Percentiles rank a stretch among this genome's conserved stretches.
These are phyloP conservation scores for Caenorhabditis sp. DNA, from an alignment of 2,888 invertebrate species.

Conservation along the genomic window DNA sequence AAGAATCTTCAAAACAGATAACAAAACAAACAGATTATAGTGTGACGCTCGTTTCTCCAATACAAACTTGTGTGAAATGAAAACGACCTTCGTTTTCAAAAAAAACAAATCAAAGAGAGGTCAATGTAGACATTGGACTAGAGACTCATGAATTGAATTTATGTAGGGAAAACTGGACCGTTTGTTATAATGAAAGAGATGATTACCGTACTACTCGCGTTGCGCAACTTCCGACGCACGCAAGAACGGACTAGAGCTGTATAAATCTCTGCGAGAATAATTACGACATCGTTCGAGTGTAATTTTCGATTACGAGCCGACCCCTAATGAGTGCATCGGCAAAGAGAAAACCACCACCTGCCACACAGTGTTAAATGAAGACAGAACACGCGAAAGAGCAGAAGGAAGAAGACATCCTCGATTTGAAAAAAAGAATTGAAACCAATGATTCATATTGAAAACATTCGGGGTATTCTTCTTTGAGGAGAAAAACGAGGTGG, in stretches of 20 bases:
- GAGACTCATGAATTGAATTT: constrained; percentile 36
- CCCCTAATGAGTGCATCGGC: constrained; percentile 24
- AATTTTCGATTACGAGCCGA: constrained; percentile 24
- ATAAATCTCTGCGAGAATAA: constrained; percentile 16
- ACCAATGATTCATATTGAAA: constrained; percentile 39
- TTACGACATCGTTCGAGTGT: constrained; percentile 33
- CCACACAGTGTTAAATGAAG: constrained; percentile 40
- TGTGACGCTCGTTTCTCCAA: not conserved
- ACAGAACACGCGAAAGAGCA: constrained; percentile 29
- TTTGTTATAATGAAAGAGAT: not conserved
- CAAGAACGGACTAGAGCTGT: not conserved
- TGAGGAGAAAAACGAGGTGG: not conserved
- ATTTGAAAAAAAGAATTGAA: not conserved
- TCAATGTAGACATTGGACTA: constrained; percentile 43
- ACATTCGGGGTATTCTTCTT: constrained; percentile 28
- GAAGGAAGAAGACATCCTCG: not conserved
- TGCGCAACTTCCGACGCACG: constrained; percentile 17
- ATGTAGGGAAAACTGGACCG: not conserved
- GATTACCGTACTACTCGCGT: constrained; percentile 33
- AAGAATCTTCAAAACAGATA: no score
- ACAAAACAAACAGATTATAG: not conserved
- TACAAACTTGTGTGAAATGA: no score
- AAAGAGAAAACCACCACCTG: constrained; percentile 32
- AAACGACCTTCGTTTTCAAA: constrained; percentile 3
- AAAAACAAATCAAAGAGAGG: constrained; percentile 12